Percentiles rank a stretch among this genome's conserved stretches.
Conservation (phyloP, 35 echinoderm and acorn worm genomes). For the Heliocidaris tuberculata region DNA sequence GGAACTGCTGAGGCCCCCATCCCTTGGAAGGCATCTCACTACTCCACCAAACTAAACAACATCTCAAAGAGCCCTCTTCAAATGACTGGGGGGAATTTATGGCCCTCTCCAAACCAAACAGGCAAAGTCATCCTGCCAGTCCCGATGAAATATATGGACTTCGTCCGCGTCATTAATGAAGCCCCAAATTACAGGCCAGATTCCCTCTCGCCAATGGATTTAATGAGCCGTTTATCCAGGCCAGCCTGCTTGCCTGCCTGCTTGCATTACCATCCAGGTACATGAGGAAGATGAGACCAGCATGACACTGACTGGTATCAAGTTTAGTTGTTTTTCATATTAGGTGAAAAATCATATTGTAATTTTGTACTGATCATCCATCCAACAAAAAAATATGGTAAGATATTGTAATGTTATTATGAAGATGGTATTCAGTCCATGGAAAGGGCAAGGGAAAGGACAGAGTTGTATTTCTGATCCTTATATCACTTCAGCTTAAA, state of each 20-base stretch:
- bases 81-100: slow-evolving; percentile 26
- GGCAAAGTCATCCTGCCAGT: slow-evolving; percentile 47
- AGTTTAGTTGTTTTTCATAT: neutral
- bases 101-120: slow-evolving; percentile 38
- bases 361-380: neutral
- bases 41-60: neutral
- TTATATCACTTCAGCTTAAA: no score
- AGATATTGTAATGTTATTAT: no score
- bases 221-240: slow-evolving; percentile 28
- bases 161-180: slow-evolving; percentile 38
- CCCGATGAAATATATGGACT: slow-evolving; percentile 42
- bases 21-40: neutral
- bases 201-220: neutral
- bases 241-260: neutral
- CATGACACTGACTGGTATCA: neutral
- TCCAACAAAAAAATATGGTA: no score
- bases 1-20: neutral
- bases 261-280: neutral
- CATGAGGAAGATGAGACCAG: neutral
- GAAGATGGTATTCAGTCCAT: no score
- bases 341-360: neutral
- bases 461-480: no score
- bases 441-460: no score
- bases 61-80: slow-evolving; percentile 1
- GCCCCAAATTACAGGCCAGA: slow-evolving; percentile 38